These are phyloP conservation scores for Podarcis raffonei DNA, from an alignment of 2,113 vertebrate species.

Conservation along the genomic window DNA sequence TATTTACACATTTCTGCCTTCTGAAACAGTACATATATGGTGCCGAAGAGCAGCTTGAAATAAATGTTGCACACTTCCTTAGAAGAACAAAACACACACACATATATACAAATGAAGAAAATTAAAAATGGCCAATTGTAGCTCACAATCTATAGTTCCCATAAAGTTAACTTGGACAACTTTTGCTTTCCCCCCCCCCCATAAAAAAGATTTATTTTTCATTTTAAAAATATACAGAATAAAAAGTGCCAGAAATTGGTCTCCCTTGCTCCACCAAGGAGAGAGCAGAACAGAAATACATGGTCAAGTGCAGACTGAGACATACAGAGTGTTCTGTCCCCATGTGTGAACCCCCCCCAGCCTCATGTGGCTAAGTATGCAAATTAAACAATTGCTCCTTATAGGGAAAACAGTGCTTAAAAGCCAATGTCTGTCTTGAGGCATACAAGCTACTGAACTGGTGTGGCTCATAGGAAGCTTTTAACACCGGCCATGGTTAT, in stretches of 20 bases:
- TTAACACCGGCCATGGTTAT: not conserved
- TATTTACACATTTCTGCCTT: not conserved
- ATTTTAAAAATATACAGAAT: slow-evolving; percentile 2
- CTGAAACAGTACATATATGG: not conserved
- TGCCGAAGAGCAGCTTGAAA: not conserved
- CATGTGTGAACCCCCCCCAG: not conserved
- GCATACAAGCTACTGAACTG: not conserved
- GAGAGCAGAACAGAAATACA: not conserved
- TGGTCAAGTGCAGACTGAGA: not conserved
- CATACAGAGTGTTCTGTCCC: not conserved
- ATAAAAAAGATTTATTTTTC: not conserved
- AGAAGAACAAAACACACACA: not conserved
- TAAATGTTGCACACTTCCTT: not conserved
- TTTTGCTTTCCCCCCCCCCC: not conserved
- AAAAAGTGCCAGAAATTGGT: not conserved
- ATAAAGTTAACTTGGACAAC: not conserved
- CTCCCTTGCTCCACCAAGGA: not conserved
- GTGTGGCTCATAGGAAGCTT: not conserved
- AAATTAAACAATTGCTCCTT: not conserved
- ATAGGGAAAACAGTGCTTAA: not conserved
- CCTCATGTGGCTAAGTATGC: not conserved
- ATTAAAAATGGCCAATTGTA: not conserved
- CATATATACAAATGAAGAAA: no score
- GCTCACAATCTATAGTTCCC: not conserved
- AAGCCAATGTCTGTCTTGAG: not conserved